Base-by-base conservation (phyloP, 2,888 invertebrate genomes). In the Lobophora halterata region DNA sequence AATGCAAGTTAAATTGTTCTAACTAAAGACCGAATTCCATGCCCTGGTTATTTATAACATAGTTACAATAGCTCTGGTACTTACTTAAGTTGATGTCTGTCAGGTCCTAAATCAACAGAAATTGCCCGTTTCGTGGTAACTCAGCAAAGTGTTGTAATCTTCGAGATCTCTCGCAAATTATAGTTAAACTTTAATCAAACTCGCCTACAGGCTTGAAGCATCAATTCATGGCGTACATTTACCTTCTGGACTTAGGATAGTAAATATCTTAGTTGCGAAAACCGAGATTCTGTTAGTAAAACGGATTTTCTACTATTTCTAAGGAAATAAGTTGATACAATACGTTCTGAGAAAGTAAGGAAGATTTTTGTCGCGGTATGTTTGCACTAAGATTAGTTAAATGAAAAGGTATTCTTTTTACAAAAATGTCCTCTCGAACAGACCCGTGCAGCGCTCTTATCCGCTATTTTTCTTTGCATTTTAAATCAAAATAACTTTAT, bases 401-500 rank as follows among this genome's bases (percentile, higher is more conserved):
- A 77, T 75, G 66, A 74, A 76, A 71, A 64, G 61, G 61, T 61
- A 65, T 71, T 71, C 68, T 63, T 61, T 66, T 59, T 40, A 36
- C 34, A 63, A 67, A 70, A 73, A 73, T 69, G 64, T 55, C 67
- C 63, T 64, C 56, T 61, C 65, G 55, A 55, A 35, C 52, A 61
- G 49, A 51, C 51, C 58, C 48, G 49, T 58, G 49, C 43, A 47
- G 58, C 28, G 24, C 28, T 32, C 46, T 31, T 56, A 53, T 59
- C 52, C 61, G 55, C 52, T 64, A 62, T 69, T 75, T 78, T 78
- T 72, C 72, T 76, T 74, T 79, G 73, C 75, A 80, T 82, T 83
- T 81, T 79, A 79, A 81, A 79, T 80, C 71, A 72, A 80, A 82
- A 85, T 79, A 81, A 78, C 75, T 82, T 81, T 72, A 75, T 79